Evolutionary conservation across 2,888 invertebrate species (phyloP).

Genomic region (Helicoverpa assulta): DNA sequence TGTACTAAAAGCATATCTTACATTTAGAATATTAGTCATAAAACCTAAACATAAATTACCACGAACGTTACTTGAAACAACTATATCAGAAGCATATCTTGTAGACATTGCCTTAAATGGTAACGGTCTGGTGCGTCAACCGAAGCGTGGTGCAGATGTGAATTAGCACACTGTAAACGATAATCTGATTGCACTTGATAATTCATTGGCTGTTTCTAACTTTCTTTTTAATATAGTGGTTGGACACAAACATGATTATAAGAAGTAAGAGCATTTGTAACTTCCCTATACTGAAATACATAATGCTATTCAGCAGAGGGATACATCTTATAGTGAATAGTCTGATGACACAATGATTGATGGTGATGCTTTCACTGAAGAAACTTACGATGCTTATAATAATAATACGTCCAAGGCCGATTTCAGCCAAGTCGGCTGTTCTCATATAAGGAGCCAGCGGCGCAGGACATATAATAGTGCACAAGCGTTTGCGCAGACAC

Average conservation of each 20-base stretch:
- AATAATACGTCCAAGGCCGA: no score
- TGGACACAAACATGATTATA: slow-evolving; percentile 3
- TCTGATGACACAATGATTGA: no score
- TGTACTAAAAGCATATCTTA: neutral
- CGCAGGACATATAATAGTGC: no score
- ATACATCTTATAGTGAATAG: no score
- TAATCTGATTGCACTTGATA: slow-evolving; percentile 56
- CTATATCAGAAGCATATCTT: slow-evolving; percentile 20
- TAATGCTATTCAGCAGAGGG: no score
- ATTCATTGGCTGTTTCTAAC: slow-evolving; percentile 46
- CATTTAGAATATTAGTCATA: neutral
- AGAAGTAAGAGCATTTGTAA: neutral
- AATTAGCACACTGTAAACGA: slow-evolving; percentile 53
- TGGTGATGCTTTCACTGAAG: neutral
- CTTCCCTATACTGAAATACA: no score
- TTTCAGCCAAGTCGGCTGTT: no score
- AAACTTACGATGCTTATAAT: neutral
- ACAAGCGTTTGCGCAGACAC: no score
- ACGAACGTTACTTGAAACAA: slow-evolving; percentile 18
- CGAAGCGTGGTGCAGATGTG: slow-evolving; percentile 57
- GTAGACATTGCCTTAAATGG: slow-evolving; percentile 47
- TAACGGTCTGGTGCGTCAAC: slow-evolving; percentile 46
- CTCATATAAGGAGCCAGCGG: no score
- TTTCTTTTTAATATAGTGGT: slow-evolving; percentile 49
- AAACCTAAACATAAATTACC: slow-evolving; percentile 27